Conservation (phyloP, 2,113 vertebrate genomes). For the Myotis davidii region DNA sequence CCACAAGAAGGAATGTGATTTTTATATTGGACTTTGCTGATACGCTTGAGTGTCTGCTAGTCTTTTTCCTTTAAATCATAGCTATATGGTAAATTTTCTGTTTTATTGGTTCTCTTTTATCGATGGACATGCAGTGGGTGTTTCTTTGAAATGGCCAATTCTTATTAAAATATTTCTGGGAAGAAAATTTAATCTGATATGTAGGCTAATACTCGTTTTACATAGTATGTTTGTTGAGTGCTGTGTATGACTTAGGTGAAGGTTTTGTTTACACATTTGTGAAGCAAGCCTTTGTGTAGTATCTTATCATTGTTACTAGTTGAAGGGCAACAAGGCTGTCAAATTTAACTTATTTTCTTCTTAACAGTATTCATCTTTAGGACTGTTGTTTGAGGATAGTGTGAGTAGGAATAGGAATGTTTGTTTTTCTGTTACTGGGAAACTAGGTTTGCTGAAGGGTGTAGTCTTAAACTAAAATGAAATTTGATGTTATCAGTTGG, state of each 20-base stretch:
- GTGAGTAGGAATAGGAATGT: slow-evolving; percentile 23
- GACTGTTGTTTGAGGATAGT: neutral
- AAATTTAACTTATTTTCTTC: slow-evolving; percentile 50
- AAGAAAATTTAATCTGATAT: slow-evolving; percentile 69
- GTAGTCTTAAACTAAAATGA: slow-evolving; percentile 36
- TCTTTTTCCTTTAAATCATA: slow-evolving; percentile 63
- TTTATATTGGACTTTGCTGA: slow-evolving; percentile 41
- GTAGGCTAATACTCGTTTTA: slow-evolving; percentile 66
- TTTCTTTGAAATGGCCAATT: slow-evolving; percentile 75
- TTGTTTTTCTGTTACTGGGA: slow-evolving; percentile 39
- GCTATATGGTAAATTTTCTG: slow-evolving; percentile 62
- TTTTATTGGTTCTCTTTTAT: slow-evolving; percentile 67
- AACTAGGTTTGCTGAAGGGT: neutral
- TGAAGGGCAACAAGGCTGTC: neutral
- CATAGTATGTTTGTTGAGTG: slow-evolving; percentile 29
- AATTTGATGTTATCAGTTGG: neutral
- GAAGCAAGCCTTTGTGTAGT: slow-evolving; percentile 7
- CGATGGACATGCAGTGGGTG: slow-evolving; percentile 66
- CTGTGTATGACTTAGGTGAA: slow-evolving; percentile 56
- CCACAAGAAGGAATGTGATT: slow-evolving; percentile 36
- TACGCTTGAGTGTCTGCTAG: slow-evolving; percentile 42
- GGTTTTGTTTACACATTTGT: slow-evolving; percentile 43
- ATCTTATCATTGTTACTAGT: neutral
- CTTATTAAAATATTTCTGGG: slow-evolving; percentile 79
- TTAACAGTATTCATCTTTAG: slow-evolving; percentile 1